Conservation (phyloP, 2,888 invertebrate species). For the Oeneis ivallda region DNA sequence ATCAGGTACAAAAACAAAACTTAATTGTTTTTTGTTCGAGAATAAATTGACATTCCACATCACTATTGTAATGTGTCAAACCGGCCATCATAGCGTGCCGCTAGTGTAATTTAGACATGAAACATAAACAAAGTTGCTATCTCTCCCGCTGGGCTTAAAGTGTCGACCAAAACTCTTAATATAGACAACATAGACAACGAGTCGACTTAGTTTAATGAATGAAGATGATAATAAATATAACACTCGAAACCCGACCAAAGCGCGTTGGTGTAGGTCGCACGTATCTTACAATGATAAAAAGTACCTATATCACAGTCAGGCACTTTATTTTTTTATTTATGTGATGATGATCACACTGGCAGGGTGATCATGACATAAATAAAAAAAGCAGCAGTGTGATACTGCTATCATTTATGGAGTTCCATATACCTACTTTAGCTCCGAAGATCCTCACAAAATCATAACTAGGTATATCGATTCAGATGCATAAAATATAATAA, state of each 20-base stretch:
- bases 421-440: too few relatives aligned
- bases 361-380: too few relatives aligned
- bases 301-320: not conserved
- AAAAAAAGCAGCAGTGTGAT: too few relatives aligned
- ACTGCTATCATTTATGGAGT: not conserved
- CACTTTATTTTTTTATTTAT: not conserved
- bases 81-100: too few relatives aligned
- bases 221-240: not conserved
- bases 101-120: constrained; percentile 12
- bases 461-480: not conserved
- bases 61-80: too few relatives aligned
- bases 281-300: not conserved
- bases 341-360: too few relatives aligned
- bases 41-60: too few relatives aligned
- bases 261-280: constrained; percentile 6
- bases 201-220: constrained; percentile 1
- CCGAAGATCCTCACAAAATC: not conserved
- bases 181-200: too few relatives aligned
- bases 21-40: too few relatives aligned
- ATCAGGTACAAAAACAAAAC: too few relatives aligned
- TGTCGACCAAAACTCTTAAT: constrained; percentile 19
- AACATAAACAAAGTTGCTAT: constrained; percentile 12
- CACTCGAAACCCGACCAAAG: not conserved
- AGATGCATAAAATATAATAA: not conserved
- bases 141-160: constrained; percentile 21